Evolutionary conservation across 2,888 invertebrate species (phyloP), one percentile per base, ranked within the genome.

Genomic region (Magallana nippona): DNA sequence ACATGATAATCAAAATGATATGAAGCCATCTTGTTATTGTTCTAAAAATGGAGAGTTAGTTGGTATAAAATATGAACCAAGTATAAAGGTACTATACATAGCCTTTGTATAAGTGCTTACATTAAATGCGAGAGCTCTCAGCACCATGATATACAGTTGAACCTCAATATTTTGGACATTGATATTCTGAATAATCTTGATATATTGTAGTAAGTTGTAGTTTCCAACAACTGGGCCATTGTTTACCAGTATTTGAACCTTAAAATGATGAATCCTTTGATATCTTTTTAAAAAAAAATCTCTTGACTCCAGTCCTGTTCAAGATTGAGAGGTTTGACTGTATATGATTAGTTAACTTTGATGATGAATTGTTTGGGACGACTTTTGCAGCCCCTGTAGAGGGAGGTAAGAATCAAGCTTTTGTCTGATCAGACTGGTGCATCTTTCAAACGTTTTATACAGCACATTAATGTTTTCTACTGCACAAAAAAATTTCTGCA

Each of bases 351-450:
- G 44, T 44, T 44, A 8, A 44, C 44, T 44, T 44, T 44, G 44
- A 44, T 44, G 60, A 60, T 60, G 17, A 60, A 15, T 19, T 60
- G 60, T 60, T 19, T 60, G 60, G 60, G 60, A 60, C 60, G 11
- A 60, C 60, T 60, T 60, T 60, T 60, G 60, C 60, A 60, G 60
- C 71, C 71, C 71, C 27, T 71, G 71, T 71, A 71, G 71, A 71
- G 71, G 71, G 71, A 71, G 71, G 71, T 71, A 71, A 71, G 71
- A 19, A 27, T 71, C 71, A 71, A 71, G 71, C 71, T 71, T 71
- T 71, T 71, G 27, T 71, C 71, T 71, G 71, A 22, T 71, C 15
- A 71, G 22, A 71, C 71, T 71, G 71, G 71, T 71, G 71, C 71
- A 71, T 71, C 71, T 71, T 71, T 22, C 71, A 71, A 71, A 32